Percentiles rank a stretch among this genome's conserved stretches.
Evolutionary conservation across 2,797 vertebrate genomes (phyloP).

Genomic region (Thaleichthys pacificus): DNA sequence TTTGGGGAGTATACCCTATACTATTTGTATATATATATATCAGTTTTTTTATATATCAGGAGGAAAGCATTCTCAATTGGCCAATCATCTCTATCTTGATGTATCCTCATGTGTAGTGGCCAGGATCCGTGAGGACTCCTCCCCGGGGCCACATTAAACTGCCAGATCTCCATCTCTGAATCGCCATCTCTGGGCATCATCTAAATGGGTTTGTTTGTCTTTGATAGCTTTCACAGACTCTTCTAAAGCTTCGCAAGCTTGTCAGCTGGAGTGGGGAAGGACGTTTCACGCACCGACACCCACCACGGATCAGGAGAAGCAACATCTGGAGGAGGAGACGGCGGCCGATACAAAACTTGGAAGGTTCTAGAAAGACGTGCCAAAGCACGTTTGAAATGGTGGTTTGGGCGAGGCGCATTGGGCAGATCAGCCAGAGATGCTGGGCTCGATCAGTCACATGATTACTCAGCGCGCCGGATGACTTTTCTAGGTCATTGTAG

Average conservation of each 20-base stretch:
- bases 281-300: slow-evolving; percentile 42
- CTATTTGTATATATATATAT: no score
- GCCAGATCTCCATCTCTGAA: background rate
- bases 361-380: background rate
- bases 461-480: background rate
- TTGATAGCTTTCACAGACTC: slow-evolving; percentile 9
- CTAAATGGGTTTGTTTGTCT: background rate
- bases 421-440: background rate
- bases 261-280: slow-evolving; percentile 40
- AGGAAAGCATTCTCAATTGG: no score
- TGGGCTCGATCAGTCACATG: background rate
- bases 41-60: no score
- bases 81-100: no score
- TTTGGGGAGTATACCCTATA: no score
- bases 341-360: slow-evolving; percentile 52
- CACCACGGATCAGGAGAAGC: slow-evolving; percentile 33
- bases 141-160: background rate
- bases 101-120: no score
- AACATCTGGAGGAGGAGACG: slow-evolving; percentile 51
- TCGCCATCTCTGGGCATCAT: background rate
- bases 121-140: background rate
- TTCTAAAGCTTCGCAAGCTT: slow-evolving; percentile 13
- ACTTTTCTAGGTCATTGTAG: background rate
- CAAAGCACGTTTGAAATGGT: background rate
- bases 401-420: background rate